Conservation (phyloP, 2,797 vertebrate species). For the Neomorphus geoffroyi region DNA sequence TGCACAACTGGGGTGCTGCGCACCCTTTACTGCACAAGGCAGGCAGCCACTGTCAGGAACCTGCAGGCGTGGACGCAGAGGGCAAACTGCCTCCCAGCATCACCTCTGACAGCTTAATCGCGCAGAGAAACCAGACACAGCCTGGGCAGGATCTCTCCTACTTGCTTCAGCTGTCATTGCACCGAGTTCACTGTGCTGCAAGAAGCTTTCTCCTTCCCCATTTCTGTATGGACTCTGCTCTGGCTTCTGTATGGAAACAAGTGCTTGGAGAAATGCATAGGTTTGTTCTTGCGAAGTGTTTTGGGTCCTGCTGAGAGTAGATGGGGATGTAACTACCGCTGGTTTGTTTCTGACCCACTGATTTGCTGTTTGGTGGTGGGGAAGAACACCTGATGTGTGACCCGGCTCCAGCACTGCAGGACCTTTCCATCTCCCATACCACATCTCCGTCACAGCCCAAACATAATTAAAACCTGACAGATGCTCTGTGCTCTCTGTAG, state of each 20-base stretch:
- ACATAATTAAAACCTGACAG: slow-evolving; percentile 18
- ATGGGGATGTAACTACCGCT: not conserved
- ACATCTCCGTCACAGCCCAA: not conserved
- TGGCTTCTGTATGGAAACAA: not conserved
- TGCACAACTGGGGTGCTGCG: not conserved
- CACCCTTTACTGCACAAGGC: not conserved
- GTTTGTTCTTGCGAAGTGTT: not conserved
- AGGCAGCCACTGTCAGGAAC: not conserved
- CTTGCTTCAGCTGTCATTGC: not conserved
- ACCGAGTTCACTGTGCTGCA: not conserved
- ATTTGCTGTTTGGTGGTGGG: not conserved
- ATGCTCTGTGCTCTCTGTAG: not conserved
- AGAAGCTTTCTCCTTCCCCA: not conserved
- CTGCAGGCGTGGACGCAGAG: not conserved
- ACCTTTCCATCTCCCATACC: not conserved
- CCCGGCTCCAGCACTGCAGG: not conserved
- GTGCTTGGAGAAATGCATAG: not conserved
- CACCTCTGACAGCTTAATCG: not conserved
- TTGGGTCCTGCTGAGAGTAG: not conserved
- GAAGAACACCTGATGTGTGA: not conserved
- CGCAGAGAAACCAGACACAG: not conserved
- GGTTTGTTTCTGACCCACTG: not conserved
- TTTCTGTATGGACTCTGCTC: not conserved
- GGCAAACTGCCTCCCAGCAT: not conserved
- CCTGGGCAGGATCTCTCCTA: not conserved